Evolutionary conservation across 2,888 invertebrate genomes (phyloP).

Genomic region (Meteorus cinctellus): DNA sequence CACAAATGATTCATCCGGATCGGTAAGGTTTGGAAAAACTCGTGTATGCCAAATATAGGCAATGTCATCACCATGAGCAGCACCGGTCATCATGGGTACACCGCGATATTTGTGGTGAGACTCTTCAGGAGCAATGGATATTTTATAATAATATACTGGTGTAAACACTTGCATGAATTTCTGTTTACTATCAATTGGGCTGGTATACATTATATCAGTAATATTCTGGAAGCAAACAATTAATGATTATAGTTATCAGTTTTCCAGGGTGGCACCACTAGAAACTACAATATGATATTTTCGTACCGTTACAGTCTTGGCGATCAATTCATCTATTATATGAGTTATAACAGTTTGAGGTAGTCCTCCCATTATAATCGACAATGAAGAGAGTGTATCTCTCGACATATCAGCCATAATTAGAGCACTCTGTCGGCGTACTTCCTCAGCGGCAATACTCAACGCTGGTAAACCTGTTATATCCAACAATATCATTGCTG

Average conservation of each 20-base stretch:
- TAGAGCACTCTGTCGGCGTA: not conserved
- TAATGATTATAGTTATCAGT: too few relatives aligned
- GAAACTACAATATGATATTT: not conserved
- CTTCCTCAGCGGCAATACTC: not conserved
- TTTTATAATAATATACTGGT: slow-evolving; percentile 56
- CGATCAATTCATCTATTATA: not conserved
- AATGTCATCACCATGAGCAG: slow-evolving; percentile 78
- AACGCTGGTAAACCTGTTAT: not conserved
- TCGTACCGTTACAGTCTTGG: not conserved
- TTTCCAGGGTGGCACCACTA: too few relatives aligned
- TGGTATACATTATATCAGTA: not conserved
- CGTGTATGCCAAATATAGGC: slow-evolving; percentile 75
- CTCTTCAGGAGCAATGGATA: slow-evolving; percentile 48
- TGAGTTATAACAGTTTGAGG: not conserved
- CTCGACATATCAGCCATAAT: not conserved
- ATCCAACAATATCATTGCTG: too few relatives aligned
- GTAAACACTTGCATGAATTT: slow-evolving; percentile 34
- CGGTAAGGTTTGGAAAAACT: slow-evolving; percentile 37
- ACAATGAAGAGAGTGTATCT: not conserved
- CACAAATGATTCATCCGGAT: slow-evolving; percentile 54
- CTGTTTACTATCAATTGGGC: not conserved
- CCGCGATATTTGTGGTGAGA: slow-evolving; percentile 40
- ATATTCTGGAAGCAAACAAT: not conserved
- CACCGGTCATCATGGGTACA: slow-evolving; percentile 67
- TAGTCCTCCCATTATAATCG: not conserved